Evolutionary conservation across 2,888 invertebrate genomes (phyloP).

Genomic region (Harpagoxenus sublaevis): DNA sequence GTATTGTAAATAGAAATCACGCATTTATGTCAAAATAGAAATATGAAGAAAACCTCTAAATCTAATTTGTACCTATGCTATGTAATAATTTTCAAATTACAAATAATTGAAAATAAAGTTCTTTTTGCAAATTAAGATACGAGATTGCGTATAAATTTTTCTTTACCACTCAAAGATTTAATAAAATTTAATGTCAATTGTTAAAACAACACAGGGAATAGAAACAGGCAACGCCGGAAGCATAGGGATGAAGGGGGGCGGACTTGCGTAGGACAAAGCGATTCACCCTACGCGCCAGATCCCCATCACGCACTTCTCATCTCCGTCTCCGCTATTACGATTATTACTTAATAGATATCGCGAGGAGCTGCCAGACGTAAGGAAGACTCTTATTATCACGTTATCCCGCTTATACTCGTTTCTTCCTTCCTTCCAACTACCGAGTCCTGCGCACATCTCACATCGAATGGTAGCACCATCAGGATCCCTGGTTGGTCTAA

Average conservation of each 20-base stretch:
- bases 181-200: constrained; percentile 2
- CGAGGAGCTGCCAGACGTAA: constrained; percentile 44
- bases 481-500: constrained; percentile 20
- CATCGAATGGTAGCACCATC: not conserved
- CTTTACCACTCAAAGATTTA: not conserved
- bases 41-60: not conserved
- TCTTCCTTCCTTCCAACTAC: constrained; percentile 11
- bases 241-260: no score
- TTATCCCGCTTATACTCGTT: constrained; percentile 15
- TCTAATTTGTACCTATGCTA: not conserved
- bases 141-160: not conserved
- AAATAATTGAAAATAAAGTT: not conserved
- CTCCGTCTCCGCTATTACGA: constrained; percentile 59
- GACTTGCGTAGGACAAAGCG: not conserved
- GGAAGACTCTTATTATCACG: constrained; percentile 57
- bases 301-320: constrained; percentile 38
- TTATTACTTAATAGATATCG: constrained; percentile 74
- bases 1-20: not conserved
- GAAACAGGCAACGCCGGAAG: not conserved
- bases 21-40: not conserved
- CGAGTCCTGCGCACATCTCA: constrained; percentile 42
- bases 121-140: not conserved
- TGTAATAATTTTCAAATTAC: not conserved
- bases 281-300: constrained; percentile 46
- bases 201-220: not conserved